Conservation (phyloP, 2,888 invertebrate genomes). For the Eubasilissa splendida region DNA sequence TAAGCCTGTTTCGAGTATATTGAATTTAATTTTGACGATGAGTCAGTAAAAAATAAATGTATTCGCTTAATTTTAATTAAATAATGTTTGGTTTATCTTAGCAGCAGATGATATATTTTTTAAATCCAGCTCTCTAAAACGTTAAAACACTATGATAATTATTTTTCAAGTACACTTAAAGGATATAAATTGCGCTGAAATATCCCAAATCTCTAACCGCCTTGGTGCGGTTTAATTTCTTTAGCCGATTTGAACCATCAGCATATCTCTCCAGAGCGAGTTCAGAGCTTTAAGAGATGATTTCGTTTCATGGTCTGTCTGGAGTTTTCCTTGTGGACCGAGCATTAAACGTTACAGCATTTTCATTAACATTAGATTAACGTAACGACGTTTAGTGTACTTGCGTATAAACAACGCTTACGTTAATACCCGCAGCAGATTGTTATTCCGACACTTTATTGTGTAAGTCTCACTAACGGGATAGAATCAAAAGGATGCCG, state of each 20-base stretch:
- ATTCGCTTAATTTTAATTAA: too few species aligned
- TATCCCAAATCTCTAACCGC: not conserved
- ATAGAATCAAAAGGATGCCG: conserved; percentile 52
- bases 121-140: too few species aligned
- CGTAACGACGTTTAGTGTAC: conserved; percentile 14
- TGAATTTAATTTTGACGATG: too few species aligned
- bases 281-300: conserved; percentile 22
- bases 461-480: conserved; percentile 29
- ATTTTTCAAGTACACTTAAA: not conserved
- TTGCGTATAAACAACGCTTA: not conserved
- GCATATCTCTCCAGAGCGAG: not conserved
- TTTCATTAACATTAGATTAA: conserved; percentile 53
- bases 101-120: too few species aligned
- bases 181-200: not conserved
- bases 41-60: too few species aligned
- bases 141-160: not conserved
- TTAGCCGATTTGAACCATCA: not conserved
- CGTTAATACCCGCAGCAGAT: conserved; percentile 22
- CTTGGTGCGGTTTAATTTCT: conserved; percentile 10
- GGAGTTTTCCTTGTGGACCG: conserved; percentile 25
- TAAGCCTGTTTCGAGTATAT: too few species aligned
- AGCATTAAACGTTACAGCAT: conserved; percentile 45
- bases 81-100: too few species aligned
- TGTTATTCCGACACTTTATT: conserved; percentile 26
- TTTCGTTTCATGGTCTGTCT: not conserved